A percentile compares a stretch with the other conserved stretches of the same genome.
Conservation (phyloP, 2,888 invertebrate species). For the Spialia ferax region DNA sequence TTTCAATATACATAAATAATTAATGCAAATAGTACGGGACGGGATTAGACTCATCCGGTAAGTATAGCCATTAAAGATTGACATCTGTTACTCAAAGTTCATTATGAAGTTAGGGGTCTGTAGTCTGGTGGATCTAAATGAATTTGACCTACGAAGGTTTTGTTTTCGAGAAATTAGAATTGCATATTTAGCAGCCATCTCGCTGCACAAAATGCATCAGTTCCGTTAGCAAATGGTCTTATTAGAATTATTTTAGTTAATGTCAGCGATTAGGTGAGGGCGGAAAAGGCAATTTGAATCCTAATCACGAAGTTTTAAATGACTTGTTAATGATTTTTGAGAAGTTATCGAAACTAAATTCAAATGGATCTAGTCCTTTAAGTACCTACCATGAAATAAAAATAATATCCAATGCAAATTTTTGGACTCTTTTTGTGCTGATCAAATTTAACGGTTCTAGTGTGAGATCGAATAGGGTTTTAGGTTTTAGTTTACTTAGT, state of each 20-base stretch:
- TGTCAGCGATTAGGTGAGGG: not conserved
- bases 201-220: slow-evolving; percentile 10
- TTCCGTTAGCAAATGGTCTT: slow-evolving; percentile 31
- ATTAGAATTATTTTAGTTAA: slow-evolving; percentile 23
- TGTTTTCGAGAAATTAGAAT: slow-evolving; percentile 24
- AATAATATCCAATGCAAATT: no score
- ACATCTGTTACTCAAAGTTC: not conserved
- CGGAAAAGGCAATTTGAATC: slow-evolving; percentile 9
- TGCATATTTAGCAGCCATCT: slow-evolving; percentile 35
- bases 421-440: no score
- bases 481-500: no score
- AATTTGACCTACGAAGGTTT: slow-evolving; percentile 6
- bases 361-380: not conserved
- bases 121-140: not conserved
- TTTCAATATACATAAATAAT: not conserved
- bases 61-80: not conserved
- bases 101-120: not conserved
- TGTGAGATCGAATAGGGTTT: no score
- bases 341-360: not conserved
- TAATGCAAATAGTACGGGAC: not conserved
- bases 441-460: no score
- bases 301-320: not conserved
- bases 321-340: not conserved
- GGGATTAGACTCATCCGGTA: not conserved
- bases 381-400: no score